Percentiles rank a stretch among this genome's conserved stretches.
Evolutionary conservation across 1,140 invertebrate species (phyloP).

Genomic region (Leucophenga varia): DNA sequence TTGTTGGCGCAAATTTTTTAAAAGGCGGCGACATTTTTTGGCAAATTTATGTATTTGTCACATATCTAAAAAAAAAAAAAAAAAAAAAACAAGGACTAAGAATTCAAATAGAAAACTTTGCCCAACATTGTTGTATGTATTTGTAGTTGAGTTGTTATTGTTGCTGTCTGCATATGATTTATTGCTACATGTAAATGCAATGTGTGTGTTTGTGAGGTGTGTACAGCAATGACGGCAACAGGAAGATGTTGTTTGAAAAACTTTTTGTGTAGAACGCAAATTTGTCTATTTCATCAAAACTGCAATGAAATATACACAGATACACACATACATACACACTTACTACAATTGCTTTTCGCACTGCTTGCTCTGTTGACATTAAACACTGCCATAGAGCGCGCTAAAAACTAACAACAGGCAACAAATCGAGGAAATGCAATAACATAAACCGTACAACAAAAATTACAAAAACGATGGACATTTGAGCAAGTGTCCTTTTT

Average conservation of each 20-base stretch:
- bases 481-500: too few species aligned
- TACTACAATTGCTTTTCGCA: too few species aligned
- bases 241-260: conserved; percentile 40
- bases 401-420: too few species aligned
- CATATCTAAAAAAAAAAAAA: conserved; percentile 16
- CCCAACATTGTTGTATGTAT: conserved; percentile 44
- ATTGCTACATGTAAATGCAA: conserved; percentile 46
- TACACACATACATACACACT: too few species aligned
- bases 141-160: conserved; percentile 27
- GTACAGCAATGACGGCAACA: conserved; percentile 11
- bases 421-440: too few species aligned
- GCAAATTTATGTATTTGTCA: conserved; percentile 55
- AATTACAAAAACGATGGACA: background rate
- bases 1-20: conserved; percentile 50
- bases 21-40: conserved; percentile 54
- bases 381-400: conserved; percentile 23
- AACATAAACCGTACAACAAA: conserved; percentile 6
- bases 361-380: conserved; percentile 51
- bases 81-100: conserved; percentile 20
- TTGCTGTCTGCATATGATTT: conserved; percentile 53
- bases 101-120: conserved; percentile 22
- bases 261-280: conserved; percentile 51
- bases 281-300: conserved; percentile 54
- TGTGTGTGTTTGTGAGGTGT: conserved; percentile 30
- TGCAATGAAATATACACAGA: too few species aligned